These are phyloP conservation scores for Chaetorhynchus papuensis DNA, from an alignment of 2,113 vertebrate genomes.

Conservation along the genomic window DNA sequence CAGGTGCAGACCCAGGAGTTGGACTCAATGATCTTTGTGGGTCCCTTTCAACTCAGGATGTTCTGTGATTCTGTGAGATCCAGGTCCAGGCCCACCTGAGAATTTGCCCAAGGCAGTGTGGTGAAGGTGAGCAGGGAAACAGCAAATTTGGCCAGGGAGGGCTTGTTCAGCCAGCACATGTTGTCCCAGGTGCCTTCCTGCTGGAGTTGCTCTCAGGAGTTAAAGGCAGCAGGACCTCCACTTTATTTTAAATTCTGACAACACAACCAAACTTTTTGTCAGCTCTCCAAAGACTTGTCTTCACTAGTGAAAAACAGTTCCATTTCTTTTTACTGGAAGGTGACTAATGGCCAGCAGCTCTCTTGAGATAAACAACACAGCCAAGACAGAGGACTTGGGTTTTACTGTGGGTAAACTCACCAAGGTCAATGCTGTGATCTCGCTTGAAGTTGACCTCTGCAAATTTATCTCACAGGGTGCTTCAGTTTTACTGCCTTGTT, in stretches of 20 bases:
- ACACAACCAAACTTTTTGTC: not conserved
- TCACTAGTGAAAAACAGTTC: not conserved
- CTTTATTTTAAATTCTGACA: not conserved
- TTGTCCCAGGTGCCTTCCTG: not conserved
- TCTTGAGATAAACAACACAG: not conserved
- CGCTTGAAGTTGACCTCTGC: not conserved
- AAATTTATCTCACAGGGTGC: not conserved
- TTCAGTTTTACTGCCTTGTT: constrained; percentile 7
- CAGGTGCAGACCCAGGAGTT: not conserved
- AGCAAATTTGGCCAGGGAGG: not conserved
- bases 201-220: not conserved
- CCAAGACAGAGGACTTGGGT: not conserved
- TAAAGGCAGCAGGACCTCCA: not conserved
- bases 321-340: not conserved
- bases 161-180: not conserved
- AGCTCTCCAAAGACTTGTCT: not conserved
- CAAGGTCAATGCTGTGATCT: not conserved
- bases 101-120: not conserved
- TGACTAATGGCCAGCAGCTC: not conserved
- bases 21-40: not conserved
- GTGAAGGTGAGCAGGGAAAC: not conserved
- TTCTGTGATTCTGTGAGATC: not conserved
- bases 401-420: constrained; percentile 15
- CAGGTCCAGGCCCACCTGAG: not conserved
- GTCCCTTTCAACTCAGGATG: not conserved